Evolutionary conservation across 2,797 vertebrate genomes (phyloP), one percentile per base, ranked within the genome.

Genomic region (Kryptopterus vitreolus): DNA sequence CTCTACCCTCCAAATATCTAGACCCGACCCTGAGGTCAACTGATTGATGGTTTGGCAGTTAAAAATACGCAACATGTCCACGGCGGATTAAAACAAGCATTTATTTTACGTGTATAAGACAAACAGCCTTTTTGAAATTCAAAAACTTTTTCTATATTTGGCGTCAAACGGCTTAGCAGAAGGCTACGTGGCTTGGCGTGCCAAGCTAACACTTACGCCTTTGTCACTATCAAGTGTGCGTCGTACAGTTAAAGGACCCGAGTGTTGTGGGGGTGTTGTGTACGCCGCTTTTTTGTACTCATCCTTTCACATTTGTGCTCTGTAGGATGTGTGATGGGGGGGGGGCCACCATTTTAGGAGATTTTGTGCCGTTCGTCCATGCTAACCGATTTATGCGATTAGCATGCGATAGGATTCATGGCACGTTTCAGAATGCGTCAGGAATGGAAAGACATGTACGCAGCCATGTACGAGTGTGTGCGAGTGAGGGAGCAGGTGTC

Each of bases 121-220:
- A 48, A 9, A 18, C 4, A 13, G 33, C 31, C 5, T 73, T 13
- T 22, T 35, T 24, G 22, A 72, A n/a, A 35, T 53, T 70, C 16
- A 52, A 29, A 9, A 71, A 3, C n/a, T n/a, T 55, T 26, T 57
- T 15, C 15, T 43, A 74, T 74, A 58, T 74, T 74, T 58, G 71
- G 33, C 52, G 58, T 59, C 53, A 20, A 58, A 43, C 18, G 4
- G 9, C 35, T 35, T 35, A 59, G 15, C 72, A 74, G 72, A 46
- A 74, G 55, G 55, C 35, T 74, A 11, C 26, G 33, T 26, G 13
- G 26, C 33, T 59, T 74, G 7, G 43, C 16, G 3, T 59, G 55
- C 53, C 71, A 74, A 59, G 72, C 35, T 59, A 59, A 58, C 52
- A 16, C 50, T 55, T 31, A 15, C 50, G 2, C 2, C 9, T 52